Conservation (phyloP, 2,113 vertebrate genomes). For the Phaethon lepturus region DNA sequence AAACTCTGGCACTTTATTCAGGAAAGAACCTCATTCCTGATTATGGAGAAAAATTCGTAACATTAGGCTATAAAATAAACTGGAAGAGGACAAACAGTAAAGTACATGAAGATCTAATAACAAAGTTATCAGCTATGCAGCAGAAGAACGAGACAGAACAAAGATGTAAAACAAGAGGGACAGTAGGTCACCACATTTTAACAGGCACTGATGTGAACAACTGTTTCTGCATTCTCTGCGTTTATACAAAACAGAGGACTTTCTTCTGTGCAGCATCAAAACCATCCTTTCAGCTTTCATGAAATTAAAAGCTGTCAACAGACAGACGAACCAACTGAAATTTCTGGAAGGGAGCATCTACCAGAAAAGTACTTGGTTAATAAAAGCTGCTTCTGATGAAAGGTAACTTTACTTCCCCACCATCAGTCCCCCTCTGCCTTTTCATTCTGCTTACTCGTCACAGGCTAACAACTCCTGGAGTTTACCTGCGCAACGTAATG, state of each 20-base stretch:
- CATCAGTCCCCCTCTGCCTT: not conserved
- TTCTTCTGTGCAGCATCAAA: not conserved
- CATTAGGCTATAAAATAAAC: not conserved
- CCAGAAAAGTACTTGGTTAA: not conserved
- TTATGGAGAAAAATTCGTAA: not conserved
- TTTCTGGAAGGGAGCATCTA: not conserved
- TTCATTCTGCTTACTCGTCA: not conserved
- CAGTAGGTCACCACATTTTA: not conserved
- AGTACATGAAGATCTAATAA: not conserved
- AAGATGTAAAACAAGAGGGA: not conserved
- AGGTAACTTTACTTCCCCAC: not conserved
- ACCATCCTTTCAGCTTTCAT: not conserved
- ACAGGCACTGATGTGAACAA: not conserved
- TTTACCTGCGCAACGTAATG: not conserved
- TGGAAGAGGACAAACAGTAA: not conserved
- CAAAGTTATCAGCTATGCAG: not conserved
- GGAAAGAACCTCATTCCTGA: not conserved
- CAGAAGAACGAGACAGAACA: not conserved
- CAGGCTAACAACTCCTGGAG: not conserved
- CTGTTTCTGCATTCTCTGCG: not conserved
- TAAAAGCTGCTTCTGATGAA: not conserved
- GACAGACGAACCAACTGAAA: not conserved
- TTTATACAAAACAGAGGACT: not conserved
- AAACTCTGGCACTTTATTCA: not conserved
- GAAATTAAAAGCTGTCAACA: not conserved